Percentiles rank a stretch among this genome's conserved stretches.
Conservation (phyloP, 2,113 vertebrate species). For the Chionis minor region DNA sequence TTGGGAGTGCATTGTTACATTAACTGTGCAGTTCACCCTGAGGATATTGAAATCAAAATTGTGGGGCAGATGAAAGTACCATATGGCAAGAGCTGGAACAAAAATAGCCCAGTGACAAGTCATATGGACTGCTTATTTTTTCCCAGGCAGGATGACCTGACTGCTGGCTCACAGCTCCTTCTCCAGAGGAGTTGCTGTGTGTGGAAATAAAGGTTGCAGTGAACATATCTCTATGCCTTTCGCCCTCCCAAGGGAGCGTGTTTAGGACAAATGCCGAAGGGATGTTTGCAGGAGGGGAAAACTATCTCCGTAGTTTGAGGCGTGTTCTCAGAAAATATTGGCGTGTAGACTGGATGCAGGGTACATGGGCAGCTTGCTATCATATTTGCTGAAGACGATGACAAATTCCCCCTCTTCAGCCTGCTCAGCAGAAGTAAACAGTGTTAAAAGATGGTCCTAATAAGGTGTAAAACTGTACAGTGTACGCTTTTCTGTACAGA, state of each 20-base stretch:
- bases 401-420: not conserved
- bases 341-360: not conserved
- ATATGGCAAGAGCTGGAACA: not conserved
- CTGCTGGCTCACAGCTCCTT: not conserved
- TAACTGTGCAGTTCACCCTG: not conserved
- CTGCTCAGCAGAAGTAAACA: not conserved
- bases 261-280: not conserved
- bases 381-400: not conserved
- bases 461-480: not conserved
- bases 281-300: not conserved
- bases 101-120: not conserved
- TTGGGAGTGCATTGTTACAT: not conserved
- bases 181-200: not conserved
- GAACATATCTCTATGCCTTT: not conserved
- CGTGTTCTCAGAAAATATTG: not conserved
- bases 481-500: not conserved
- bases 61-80: not conserved
- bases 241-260: not conserved
- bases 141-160: not conserved
- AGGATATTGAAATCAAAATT: not conserved
- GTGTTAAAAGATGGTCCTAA: not conserved
- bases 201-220: not conserved
- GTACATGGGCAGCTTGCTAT: rapidly evolving
- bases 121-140: not conserved
- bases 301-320: not conserved